phyloP scores from a whole-genome alignment of 2,797 vertebrate genomes.

The Parauchenoglanis ngamensis region DNA sequence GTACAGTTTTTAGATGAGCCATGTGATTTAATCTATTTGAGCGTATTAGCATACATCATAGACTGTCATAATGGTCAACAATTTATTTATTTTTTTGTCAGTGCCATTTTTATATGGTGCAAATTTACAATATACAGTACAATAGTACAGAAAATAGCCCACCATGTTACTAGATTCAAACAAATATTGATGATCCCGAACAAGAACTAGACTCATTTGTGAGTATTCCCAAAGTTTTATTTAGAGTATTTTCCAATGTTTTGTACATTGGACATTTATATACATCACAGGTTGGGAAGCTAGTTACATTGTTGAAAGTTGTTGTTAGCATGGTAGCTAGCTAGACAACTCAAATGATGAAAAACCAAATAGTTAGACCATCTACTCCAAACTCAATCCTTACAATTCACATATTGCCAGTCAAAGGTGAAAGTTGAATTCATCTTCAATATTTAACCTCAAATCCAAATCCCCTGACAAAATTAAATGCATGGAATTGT shows the following conservation, averaged over 20 bases:
- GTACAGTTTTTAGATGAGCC: constrained; percentile 59
- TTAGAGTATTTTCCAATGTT: no score
- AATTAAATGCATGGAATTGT: background rate
- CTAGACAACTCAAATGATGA: background rate
- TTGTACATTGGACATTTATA: no score
- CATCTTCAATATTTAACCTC: background rate
- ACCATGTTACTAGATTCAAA: background rate
- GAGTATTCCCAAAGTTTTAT: background rate
- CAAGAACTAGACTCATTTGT: background rate
- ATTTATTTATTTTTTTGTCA: background rate
- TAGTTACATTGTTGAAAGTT: background rate
- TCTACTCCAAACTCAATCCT: background rate
- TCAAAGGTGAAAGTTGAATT: background rate
- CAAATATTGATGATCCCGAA: background rate
- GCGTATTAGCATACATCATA: background rate
- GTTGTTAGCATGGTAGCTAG: background rate
- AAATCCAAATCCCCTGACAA: background rate
- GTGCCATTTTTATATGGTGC: background rate
- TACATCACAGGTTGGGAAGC: no score
- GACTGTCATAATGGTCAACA: background rate
- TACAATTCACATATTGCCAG: background rate
- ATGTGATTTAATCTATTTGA: background rate
- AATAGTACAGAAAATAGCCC: background rate
- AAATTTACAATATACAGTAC: background rate
- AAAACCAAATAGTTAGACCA: no score